Percentiles rank a stretch among this genome's conserved stretches.
Conservation (phyloP, 2,888 invertebrate genomes). For the Pyrochroa serraticornis region DNA sequence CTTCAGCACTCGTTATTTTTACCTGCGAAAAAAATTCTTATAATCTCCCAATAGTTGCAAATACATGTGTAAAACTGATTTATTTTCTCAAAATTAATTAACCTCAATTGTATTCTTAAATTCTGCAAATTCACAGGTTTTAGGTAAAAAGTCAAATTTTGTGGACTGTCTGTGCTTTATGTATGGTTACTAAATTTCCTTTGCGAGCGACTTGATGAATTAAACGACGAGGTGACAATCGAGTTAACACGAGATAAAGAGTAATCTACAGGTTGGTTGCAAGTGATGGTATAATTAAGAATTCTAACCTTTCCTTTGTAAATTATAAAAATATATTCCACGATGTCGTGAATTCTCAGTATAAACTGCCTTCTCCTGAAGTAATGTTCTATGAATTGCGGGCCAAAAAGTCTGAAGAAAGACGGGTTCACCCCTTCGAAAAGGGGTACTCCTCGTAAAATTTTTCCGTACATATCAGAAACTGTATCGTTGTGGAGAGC, state of each 20-base stretch:
- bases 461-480: slow-evolving; percentile 62
- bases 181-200: no score
- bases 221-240: no score
- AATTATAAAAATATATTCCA: slow-evolving; percentile 61
- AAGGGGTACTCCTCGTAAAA: slow-evolving; percentile 62
- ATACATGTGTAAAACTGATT: no score
- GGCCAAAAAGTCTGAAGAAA: slow-evolving; percentile 63
- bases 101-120: no score
- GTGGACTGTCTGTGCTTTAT: no score
- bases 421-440: slow-evolving; percentile 62
- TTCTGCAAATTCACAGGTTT: no score
- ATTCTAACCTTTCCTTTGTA: slow-evolving; percentile 60
- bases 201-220: no score
- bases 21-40: slow-evolving; percentile 17
- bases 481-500: slow-evolving; percentile 63
- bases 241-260: no score
- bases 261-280: no score
- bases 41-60: background rate
- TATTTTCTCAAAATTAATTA: no score
- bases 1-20: slow-evolving; percentile 12
- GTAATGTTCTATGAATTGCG: slow-evolving; percentile 62
- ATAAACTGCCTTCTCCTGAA: slow-evolving; percentile 61
- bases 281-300: no score
- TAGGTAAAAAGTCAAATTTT: no score
- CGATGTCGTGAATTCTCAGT: slow-evolving; percentile 60